Percentiles rank a stretch among this genome's conserved stretches.
Conservation (phyloP, 2,113 vertebrate genomes). For the Noctilio leporinus region DNA sequence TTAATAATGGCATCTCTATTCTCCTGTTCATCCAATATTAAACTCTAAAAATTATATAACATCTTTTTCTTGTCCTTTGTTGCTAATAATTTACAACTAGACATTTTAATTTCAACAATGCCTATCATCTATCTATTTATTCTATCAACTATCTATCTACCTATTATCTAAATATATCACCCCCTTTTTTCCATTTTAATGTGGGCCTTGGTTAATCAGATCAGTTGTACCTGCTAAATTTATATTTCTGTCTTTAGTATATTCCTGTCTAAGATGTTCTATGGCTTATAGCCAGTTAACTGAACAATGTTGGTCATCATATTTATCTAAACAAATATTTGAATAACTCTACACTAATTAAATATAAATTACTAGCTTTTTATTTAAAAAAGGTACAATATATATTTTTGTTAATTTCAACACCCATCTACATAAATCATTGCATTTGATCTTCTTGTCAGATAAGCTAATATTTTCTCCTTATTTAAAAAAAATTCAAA, state of each 20-base stretch:
- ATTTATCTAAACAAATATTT: background rate
- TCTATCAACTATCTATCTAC: background rate
- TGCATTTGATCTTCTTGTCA: background rate
- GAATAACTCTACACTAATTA: background rate
- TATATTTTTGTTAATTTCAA: background rate
- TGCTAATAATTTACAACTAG: slow-evolving; percentile 25
- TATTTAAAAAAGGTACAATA: background rate
- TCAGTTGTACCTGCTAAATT: background rate
- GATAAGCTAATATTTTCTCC: background rate
- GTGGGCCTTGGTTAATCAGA: background rate
- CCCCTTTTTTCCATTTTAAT: background rate
- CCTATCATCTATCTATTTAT: background rate
- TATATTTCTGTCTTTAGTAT: background rate
- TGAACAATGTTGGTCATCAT: background rate
- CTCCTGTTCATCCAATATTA: background rate
- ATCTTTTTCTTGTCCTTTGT: background rate
- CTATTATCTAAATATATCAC: background rate
- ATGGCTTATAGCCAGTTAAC: background rate
- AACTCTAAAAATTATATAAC: background rate
- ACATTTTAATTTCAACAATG: background rate
- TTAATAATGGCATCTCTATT: background rate
- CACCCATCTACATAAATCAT: background rate
- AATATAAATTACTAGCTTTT: background rate
- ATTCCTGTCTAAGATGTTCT: background rate
- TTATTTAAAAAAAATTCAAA: background rate